Percentiles rank a stretch among this genome's conserved stretches.
phyloP scores from a whole-genome alignment of 2,888 invertebrate species.

The Synanthedon tipuliformis region DNA sequence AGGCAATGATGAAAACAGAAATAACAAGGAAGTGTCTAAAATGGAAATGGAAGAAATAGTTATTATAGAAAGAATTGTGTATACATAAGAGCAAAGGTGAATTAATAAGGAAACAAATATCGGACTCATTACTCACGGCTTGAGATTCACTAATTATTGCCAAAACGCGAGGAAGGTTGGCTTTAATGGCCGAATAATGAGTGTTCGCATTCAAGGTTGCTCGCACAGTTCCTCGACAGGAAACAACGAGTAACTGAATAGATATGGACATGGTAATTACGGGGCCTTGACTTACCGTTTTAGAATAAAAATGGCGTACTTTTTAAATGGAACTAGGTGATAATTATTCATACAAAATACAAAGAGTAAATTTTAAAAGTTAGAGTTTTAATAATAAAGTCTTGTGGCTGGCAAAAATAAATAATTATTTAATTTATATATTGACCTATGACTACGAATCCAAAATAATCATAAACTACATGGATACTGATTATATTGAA shows the following conservation, averaged over 20 bases:
- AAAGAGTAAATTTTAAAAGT: too few relatives aligned
- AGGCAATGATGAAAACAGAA: too few relatives aligned
- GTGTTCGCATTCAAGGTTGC: conserved; percentile 53
- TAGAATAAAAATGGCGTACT: conserved; percentile 51
- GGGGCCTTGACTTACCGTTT: conserved; percentile 65
- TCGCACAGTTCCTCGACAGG: conserved; percentile 50
- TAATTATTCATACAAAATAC: conserved; percentile 8
- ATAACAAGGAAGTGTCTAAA: too few relatives aligned
- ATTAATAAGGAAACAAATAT: not conserved
- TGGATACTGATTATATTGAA: too few relatives aligned
- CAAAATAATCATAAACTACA: too few relatives aligned
- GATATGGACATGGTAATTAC: conserved; percentile 62
- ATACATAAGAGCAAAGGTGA: not conserved
- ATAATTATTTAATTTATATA: too few relatives aligned
- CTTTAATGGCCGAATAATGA: conserved; percentile 61
- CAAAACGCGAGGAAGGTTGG: conserved; percentile 53
- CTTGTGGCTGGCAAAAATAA: too few relatives aligned
- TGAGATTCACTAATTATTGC: conserved; percentile 30
- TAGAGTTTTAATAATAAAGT: too few relatives aligned
- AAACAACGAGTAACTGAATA: conserved; percentile 57
- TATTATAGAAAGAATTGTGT: too few relatives aligned
- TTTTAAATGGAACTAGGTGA: conserved; percentile 38
- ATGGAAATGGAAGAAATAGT: too few relatives aligned
- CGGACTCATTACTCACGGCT: conserved; percentile 10
- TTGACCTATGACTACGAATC: too few relatives aligned